These are phyloP conservation scores for Pangasius larnaudii DNA, from an alignment of 2,797 vertebrate species.

Conservation along the genomic window DNA sequence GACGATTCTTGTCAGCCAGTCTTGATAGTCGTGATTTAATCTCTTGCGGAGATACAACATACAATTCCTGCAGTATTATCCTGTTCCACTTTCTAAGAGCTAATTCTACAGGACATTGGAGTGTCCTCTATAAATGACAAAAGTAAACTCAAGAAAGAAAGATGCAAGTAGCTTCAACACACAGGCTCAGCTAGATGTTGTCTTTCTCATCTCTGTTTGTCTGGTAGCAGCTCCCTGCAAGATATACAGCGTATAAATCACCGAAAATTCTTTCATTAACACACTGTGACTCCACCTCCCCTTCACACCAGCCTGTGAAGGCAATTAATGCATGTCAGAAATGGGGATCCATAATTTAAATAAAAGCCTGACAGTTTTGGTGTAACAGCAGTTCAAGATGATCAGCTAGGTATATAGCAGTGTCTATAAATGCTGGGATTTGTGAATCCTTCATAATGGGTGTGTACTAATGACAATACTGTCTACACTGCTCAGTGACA, in stretches of 20 bases:
- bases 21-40: not conserved
- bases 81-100: not conserved
- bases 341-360: not conserved
- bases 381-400: not conserved
- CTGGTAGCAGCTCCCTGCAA: not conserved
- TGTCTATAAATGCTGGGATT: not conserved
- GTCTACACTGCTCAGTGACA: not conserved
- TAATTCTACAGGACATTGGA: not conserved
- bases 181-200: not conserved
- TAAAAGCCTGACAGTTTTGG: not conserved
- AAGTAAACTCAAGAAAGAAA: not conserved
- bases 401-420: not conserved
- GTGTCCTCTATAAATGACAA: not conserved
- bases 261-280: not conserved
- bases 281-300: not conserved
- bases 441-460: not conserved
- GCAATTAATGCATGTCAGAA: not conserved
- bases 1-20: not conserved
- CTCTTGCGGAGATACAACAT: not conserved
- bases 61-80: not conserved
- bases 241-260: not conserved
- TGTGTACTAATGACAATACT: not conserved
- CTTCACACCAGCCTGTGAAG: not conserved
- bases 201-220: not conserved
- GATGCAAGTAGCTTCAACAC: not conserved